Base-by-base conservation (phyloP, 2,797 vertebrate species). In the Syncerus caffer region DNA sequence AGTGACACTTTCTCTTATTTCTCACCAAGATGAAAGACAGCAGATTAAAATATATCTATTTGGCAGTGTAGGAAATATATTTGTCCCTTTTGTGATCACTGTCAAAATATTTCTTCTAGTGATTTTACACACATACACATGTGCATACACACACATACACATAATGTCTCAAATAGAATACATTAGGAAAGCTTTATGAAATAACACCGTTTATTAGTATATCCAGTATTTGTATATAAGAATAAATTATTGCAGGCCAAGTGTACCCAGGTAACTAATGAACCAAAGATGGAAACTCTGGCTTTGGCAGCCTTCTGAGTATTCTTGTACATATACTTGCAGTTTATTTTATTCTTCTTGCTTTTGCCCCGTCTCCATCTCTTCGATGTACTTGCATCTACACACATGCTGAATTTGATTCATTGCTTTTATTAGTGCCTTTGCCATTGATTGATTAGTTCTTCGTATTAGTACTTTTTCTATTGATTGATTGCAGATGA, bases 401-500 rank as follows among this genome's bases (percentile, higher is more conserved):
- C 98, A 98, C 98, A 98, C 98, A 97, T 58, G 98, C 98, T 97
- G 98, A 98, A 99, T 97, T 99, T 99, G 99, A 99, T 99, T 99
- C 99, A 99, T 99, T 99, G 99, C 99, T 99, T 99, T 99, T 99
- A 99, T 99, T 99, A 99, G 99, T 99, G 99, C 98, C 92, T 99
- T 99, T 99, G 99, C 99, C 99, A 99, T 98, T 99, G 99, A 99
- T 99, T 99, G 99, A 99, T 99, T 99, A 98, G 98, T 98, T 98
- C 98, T 98, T 98, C 97, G 97, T 99, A 99, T 99, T 99, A 99
- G 99, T 99, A 99, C 99, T 99, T 99, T 99, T 99, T 99, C 99
- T 99, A 99, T 99, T 99, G 99, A 99, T 99, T 99, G 99, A 99
- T 99, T 99, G 99, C 99, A 99, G 99, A 99, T 99, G 99, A 99